Evolutionary conservation across 2,797 vertebrate genomes (phyloP), one percentile per base, ranked within the genome.

Genomic region (Meda fulgida): DNA sequence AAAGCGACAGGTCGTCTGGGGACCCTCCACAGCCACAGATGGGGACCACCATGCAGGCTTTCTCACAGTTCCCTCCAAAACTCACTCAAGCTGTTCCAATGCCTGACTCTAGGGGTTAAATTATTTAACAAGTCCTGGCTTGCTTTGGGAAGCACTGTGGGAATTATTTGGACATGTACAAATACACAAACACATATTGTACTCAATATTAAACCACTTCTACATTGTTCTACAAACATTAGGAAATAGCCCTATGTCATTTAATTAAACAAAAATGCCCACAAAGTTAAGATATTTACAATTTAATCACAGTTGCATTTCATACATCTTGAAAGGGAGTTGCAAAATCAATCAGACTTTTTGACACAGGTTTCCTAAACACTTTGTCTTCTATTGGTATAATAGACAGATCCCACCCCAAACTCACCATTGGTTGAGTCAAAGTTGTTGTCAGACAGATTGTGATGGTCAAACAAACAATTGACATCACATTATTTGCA

Each of bases 61-160:
- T 70, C 36, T 80, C 76, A 86, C 83, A 80, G 60, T 83, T 84
- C 77, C 38, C 86, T 83, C 90, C 83, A 89, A 86, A 86, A 72
- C 88, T 90, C 89, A 91, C 87, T 92, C 87, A 90, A 90, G 88
- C 88, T 92, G 90, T 86, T 93, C 89, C 89, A 89, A 86, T 82
- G 85, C 84, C 87, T 75, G 81, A 90, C 90, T 91, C 88, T 83
- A 78, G 88, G 82, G 87, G 86, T 91, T 93, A 87, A 92, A 93
- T 94, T 92, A 94, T 94, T 94, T 87, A 94, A 92, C 90, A 90
- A 89, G 92, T 87, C 83, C 84, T 89, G 88, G 88, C 89, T 89
- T 83, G 86, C 81, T 87, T 89, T 80, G 86, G 78, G 83, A 90
- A 88, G 80, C 63, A 79, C 66, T 72, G 78, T 80, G 71, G 83